Percentiles rank a stretch among this genome's conserved stretches.
Conservation (phyloP, 2,888 invertebrate species). For the Drosophila paramelanica region DNA sequence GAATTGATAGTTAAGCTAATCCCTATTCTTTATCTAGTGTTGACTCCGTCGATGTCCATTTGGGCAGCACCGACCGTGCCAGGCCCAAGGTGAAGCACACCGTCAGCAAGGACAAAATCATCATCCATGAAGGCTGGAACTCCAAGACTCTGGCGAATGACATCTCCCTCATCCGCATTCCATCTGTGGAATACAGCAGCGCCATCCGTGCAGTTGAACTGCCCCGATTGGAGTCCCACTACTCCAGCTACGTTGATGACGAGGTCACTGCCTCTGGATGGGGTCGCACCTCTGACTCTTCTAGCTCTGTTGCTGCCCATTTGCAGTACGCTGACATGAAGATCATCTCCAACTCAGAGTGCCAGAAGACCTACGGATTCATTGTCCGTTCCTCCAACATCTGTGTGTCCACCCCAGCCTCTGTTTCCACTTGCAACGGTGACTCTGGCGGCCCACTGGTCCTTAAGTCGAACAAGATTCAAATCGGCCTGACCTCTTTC, state of each 20-base stretch:
- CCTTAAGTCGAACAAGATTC: conserved; percentile 40
- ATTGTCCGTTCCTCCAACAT: conserved; percentile 62
- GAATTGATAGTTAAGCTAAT: not conserved
- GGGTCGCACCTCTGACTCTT: conserved; percentile 71
- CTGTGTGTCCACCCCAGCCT: conserved; percentile 58
- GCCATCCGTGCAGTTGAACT: conserved; percentile 62
- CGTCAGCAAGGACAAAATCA: conserved; percentile 46
- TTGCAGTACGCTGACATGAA: conserved; percentile 65
- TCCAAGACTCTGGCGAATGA: conserved; percentile 66
- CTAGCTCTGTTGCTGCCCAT: conserved; percentile 49
- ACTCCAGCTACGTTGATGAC: conserved; percentile 58
- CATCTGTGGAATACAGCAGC: conserved; percentile 47
- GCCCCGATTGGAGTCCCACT: conserved; percentile 53
- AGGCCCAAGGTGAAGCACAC: conserved; percentile 46
- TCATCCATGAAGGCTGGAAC: conserved; percentile 67
- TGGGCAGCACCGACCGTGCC: conserved; percentile 62
- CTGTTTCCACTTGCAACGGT: conserved; percentile 69
- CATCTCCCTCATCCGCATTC: conserved; percentile 69
- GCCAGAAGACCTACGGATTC: conserved; percentile 52
- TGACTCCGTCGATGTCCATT: conserved; percentile 55
- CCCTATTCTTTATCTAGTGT: conserved; percentile 25
- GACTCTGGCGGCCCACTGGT: conserved; percentile 79
- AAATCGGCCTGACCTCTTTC: conserved; percentile 76
- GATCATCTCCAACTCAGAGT: conserved; percentile 64
- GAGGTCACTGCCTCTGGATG: conserved; percentile 78